These are phyloP conservation scores for Etheostoma spectabile DNA, from an alignment of 2,113 vertebrate species.

Conservation along the genomic window DNA sequence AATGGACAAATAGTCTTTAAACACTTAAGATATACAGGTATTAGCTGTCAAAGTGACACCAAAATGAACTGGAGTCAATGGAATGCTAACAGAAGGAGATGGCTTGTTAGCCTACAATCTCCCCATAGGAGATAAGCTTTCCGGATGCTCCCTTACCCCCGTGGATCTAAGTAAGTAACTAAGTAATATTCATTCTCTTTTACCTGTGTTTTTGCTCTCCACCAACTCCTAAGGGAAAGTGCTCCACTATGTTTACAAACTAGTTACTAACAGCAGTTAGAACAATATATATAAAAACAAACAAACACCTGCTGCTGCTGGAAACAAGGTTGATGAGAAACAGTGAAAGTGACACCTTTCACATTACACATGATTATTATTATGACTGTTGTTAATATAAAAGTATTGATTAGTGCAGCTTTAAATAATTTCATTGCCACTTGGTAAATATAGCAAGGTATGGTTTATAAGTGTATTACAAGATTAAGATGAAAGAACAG, in stretches of 20 bases:
- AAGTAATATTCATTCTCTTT: too few species aligned
- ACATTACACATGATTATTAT: background rate
- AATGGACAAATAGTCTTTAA: too few species aligned
- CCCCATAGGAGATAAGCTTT: too few species aligned
- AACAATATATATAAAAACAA: background rate
- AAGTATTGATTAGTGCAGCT: conserved; percentile 2
- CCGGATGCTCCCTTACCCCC: too few species aligned
- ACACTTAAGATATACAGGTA: too few species aligned
- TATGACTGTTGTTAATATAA: background rate
- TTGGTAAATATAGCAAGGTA: background rate
- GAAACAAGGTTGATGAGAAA: background rate
- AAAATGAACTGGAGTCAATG: too few species aligned
- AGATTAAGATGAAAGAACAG: background rate
- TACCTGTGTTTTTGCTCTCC: too few species aligned
- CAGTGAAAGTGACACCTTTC: background rate
- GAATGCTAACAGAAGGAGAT: too few species aligned
- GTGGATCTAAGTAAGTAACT: too few species aligned
- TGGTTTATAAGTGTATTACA: background rate
- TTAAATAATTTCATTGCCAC: background rate
- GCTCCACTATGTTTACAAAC: background rate
- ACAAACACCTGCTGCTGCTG: background rate
- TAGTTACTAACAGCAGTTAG: background rate
- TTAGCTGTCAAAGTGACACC: too few species aligned
- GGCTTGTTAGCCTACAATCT: too few species aligned
- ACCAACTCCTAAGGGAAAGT: background rate